Conservation (phyloP, 1,140 invertebrate species). For the Ladona fulva region DNA sequence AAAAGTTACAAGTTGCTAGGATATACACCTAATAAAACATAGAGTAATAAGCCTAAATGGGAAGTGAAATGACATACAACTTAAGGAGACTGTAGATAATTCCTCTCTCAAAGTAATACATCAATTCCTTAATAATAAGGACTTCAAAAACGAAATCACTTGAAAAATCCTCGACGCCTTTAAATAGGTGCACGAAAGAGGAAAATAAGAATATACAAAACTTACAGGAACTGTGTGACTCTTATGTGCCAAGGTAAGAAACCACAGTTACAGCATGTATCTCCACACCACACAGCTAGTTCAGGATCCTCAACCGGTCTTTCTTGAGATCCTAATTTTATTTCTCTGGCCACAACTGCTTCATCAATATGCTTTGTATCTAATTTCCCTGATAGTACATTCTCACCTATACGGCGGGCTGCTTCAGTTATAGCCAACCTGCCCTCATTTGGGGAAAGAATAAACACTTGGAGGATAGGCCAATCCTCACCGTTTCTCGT, state of each 20-base stretch:
- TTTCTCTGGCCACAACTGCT: constrained; percentile 39
- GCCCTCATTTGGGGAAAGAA: constrained; percentile 43
- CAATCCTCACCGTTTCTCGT: constrained; percentile 21
- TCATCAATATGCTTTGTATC: constrained; percentile 35
- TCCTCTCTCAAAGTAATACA: too few species aligned
- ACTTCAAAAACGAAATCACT: not conserved
- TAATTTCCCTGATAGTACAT: constrained; percentile 29
- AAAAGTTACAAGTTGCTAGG: too few species aligned
- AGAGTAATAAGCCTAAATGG: too few species aligned
- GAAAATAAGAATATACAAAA: not conserved
- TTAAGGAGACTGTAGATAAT: too few species aligned
- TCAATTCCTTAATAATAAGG: too few species aligned
- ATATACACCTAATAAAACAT: too few species aligned
- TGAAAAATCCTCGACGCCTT: too few species aligned
- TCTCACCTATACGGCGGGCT: constrained; percentile 34
- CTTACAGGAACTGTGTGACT: constrained; percentile 56
- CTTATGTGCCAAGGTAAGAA: constrained; percentile 61
- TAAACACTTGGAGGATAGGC: constrained; percentile 34
- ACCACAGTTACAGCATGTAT: constrained; percentile 46
- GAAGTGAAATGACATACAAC: too few species aligned
- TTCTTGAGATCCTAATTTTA: constrained; percentile 30
- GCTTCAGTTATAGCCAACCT: constrained; percentile 41
- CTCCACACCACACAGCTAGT: constrained; percentile 50
- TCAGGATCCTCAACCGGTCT: constrained; percentile 54
- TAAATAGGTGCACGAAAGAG: too few species aligned